phyloP scores from a whole-genome alignment of 2,888 invertebrate genomes.

The Euproctis similis region DNA sequence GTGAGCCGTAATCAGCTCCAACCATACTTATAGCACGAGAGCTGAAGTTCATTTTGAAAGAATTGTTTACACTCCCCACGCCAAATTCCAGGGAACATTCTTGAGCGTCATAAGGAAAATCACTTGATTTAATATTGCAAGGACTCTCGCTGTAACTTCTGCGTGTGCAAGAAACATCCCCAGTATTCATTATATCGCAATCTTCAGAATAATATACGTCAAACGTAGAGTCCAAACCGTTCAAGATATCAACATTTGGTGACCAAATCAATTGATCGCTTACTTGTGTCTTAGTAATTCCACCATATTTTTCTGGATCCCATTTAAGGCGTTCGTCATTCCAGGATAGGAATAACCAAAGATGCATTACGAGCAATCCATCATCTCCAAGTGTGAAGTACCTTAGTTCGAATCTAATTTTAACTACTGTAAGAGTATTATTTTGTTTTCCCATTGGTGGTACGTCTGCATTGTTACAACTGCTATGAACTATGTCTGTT shows the following conservation, averaged over 20 bases:
- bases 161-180: slow-evolving; percentile 16
- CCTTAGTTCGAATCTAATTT: slow-evolving; percentile 22
- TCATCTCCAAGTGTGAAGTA: slow-evolving; percentile 27
- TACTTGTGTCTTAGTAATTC: slow-evolving; percentile 12
- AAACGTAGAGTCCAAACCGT: slow-evolving; percentile 10
- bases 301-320: slow-evolving; percentile 30
- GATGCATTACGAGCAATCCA: slow-evolving; percentile 22
- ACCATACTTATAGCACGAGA: slow-evolving; percentile 15
- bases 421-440: slow-evolving; percentile 12
- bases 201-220: slow-evolving; percentile 1
- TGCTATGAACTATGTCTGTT: slow-evolving; percentile 7
- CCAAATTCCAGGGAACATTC: slow-evolving; percentile 28
- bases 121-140: slow-evolving; percentile 25
- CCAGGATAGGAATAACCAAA: slow-evolving; percentile 23
- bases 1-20: slow-evolving; percentile 27
- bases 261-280: slow-evolving; percentile 20
- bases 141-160: slow-evolving; percentile 3
- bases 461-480: neutral
- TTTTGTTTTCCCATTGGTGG: slow-evolving; percentile 5
- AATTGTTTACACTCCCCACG: neutral
- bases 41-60: slow-evolving; percentile 15
- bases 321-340: slow-evolving; percentile 31
- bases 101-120: slow-evolving; percentile 39
- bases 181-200: slow-evolving; percentile 21
- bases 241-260: slow-evolving; percentile 25